Base-by-base conservation (phyloP, 53 echinoderm and acorn worm species). In the Astropecten irregularis region DNA sequence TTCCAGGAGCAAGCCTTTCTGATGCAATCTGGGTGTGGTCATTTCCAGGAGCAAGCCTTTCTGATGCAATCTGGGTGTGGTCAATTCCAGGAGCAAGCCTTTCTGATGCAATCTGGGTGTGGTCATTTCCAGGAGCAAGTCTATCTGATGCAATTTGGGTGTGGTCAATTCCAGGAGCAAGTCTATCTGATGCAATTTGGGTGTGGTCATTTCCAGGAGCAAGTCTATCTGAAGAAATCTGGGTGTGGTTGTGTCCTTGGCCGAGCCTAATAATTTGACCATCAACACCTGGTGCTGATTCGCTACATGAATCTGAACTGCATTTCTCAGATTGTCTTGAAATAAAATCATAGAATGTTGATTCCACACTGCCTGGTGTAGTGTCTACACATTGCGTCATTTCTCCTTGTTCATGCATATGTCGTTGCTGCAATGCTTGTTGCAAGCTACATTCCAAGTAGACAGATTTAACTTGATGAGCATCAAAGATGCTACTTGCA, bases 321-420 rank as follows among this genome's bases (percentile, higher is more conserved):
- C 0, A 25, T 58, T 29, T 28, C 40, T 64, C 36, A 4, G 58
- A 44, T 22, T 49, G 26, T 30, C 20, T 19, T 40, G 39, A 22
- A 9, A 57, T 22, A 55, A 36, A 37, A 39, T 64, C 36, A 81
- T 30, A 29, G 27, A 81, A 62, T 46, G 63, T 44, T 9, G 30
- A n/a, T 40, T 58, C 19, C 40, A 39, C 13, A 65, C 65, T 40
- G n/a, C 27, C 9, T 48, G 32, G 31, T 16, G 5, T n/a, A 8
- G 13, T 29, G 37, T 19, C 9, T 71, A 33, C 51, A 69, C 59
- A 47, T 40, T 77, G 40, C 9, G 69, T 66, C 25, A 84, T 71
- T 44, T 93, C 88, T 28, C 93, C 96, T 53, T 87, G 89, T 71
- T 96, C 96, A 65, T 96, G 96, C 89, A 91, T 91, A 58, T 87